Percentiles rank a stretch among this genome's conserved stretches.
Conservation (phyloP, 2,888 invertebrate genomes). For the Drosophila rellima region DNA sequence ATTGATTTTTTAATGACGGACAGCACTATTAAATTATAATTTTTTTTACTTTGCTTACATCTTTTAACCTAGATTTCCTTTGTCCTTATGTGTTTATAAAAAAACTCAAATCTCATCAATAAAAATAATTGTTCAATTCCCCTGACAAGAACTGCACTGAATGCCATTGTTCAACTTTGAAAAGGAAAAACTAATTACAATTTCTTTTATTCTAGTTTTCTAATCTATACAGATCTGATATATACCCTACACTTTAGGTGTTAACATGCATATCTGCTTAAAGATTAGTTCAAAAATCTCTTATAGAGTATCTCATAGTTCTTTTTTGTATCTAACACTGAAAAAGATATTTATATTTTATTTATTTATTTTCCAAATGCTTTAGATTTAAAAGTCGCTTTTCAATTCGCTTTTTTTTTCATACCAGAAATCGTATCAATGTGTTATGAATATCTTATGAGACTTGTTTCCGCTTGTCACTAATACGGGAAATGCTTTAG, state of each 20-base stretch:
- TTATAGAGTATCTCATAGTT: neutral
- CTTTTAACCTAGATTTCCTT: neutral
- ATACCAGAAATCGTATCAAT: slow-evolving; percentile 36
- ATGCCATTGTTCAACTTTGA: slow-evolving; percentile 11
- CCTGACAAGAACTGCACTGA: slow-evolving; percentile 1
- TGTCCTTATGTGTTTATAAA: neutral
- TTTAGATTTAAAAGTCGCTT: slow-evolving; percentile 38
- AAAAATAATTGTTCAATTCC: slow-evolving; percentile 7
- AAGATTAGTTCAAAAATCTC: neutral
- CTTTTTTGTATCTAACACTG: neutral
- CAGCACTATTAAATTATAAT: neutral
- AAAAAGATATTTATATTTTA: neutral
- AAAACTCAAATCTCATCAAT: slow-evolving; percentile 7
- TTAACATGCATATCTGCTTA: neutral
- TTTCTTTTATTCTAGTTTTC: slow-evolving; percentile 28
- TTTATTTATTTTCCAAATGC: slow-evolving; percentile 7
- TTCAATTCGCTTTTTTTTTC: slow-evolving; percentile 5
- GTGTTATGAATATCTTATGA: slow-evolving; percentile 48
- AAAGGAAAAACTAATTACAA: slow-evolving; percentile 21
- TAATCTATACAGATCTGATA: slow-evolving; percentile 19
- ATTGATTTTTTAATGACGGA: neutral
- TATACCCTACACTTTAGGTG: neutral
- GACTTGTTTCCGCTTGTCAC: slow-evolving; percentile 20
- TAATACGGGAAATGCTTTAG: slow-evolving; percentile 32
- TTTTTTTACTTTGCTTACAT: neutral